Conservation (phyloP, 1,140 invertebrate species). For the Macrobrachium nipponense region DNA sequence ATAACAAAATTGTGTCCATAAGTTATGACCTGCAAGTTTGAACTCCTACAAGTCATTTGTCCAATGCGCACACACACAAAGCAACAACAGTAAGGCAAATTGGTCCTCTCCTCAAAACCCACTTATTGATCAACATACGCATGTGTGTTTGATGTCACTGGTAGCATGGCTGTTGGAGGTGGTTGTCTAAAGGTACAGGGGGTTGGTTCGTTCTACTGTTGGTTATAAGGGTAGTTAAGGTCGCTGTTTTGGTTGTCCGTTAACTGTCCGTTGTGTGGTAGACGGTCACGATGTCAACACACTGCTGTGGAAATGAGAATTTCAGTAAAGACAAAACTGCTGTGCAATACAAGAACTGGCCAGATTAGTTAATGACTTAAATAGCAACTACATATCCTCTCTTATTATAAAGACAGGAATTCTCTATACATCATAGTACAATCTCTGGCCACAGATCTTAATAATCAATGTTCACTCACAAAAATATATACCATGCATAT, state of each 20-base stretch:
- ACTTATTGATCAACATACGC: slow-evolving; percentile 13
- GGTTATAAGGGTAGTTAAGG: slow-evolving; percentile 58
- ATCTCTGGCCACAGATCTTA: no score
- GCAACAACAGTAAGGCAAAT: slow-evolving; percentile 20
- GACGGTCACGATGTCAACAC: slow-evolving; percentile 59
- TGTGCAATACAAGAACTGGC: no score
- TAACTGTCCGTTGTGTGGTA: slow-evolving; percentile 58
- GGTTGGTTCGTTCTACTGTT: slow-evolving; percentile 45
- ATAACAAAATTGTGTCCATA: no score
- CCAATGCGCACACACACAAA: slow-evolving; percentile 20
- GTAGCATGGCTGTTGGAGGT: slow-evolving; percentile 48
- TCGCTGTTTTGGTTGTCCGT: slow-evolving; percentile 60
- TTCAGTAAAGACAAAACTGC: slow-evolving; percentile 33
- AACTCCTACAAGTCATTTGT: background rate
- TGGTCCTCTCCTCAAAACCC: slow-evolving; percentile 24
- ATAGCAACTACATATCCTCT: no score
- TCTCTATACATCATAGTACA: no score
- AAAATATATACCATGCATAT: no score
- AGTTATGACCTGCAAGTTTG: no score
- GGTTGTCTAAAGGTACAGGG: slow-evolving; percentile 51
- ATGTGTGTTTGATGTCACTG: slow-evolving; percentile 31
- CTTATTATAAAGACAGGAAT: no score
- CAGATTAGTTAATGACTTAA: no score
- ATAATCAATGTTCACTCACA: no score
- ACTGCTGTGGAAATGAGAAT: slow-evolving; percentile 57